These are phyloP conservation scores for Sicus ferrugineus DNA, from an alignment of 2,888 invertebrate species.

Conservation along the genomic window DNA sequence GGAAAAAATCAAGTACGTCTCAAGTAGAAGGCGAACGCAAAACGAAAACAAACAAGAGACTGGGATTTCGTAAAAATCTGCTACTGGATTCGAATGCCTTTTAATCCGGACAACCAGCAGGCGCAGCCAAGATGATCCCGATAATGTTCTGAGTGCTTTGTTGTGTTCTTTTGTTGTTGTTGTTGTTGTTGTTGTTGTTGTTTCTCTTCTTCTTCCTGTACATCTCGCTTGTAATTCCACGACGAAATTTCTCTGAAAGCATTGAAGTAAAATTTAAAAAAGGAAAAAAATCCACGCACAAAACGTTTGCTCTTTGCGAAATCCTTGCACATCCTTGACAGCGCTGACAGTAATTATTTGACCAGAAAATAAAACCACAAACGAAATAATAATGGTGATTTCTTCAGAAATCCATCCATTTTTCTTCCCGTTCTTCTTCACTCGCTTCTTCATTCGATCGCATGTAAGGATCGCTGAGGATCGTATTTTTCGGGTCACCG, in stretches of 20 bases:
- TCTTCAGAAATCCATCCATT: background rate
- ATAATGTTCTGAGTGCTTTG: constrained; percentile 24
- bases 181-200: background rate
- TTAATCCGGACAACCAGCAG: constrained; percentile 12
- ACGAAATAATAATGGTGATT: constrained; percentile 1
- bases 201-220: background rate
- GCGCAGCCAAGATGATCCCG: constrained; percentile 21
- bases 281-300: constrained; percentile 12
- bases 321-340: constrained; percentile 7
- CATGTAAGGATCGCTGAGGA: background rate
- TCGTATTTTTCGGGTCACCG: background rate
- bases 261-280: no score
- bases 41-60: background rate
- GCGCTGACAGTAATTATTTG: constrained; percentile 19
- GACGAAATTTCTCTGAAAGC: background rate
- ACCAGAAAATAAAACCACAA: constrained; percentile 20
- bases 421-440: background rate
- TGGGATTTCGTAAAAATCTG: background rate
- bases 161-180: constrained; percentile 24
- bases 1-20: constrained; percentile 27
- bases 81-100: constrained; percentile 18
- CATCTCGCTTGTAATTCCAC: background rate
- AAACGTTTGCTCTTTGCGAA: constrained; percentile 13
- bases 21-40: background rate
- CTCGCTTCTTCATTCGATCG: background rate